A percentile compares a stretch with the other conserved stretches of the same genome.
These are phyloP conservation scores for Archilochus colubris DNA, from an alignment of 2,113 vertebrate species.

Conservation along the genomic window DNA sequence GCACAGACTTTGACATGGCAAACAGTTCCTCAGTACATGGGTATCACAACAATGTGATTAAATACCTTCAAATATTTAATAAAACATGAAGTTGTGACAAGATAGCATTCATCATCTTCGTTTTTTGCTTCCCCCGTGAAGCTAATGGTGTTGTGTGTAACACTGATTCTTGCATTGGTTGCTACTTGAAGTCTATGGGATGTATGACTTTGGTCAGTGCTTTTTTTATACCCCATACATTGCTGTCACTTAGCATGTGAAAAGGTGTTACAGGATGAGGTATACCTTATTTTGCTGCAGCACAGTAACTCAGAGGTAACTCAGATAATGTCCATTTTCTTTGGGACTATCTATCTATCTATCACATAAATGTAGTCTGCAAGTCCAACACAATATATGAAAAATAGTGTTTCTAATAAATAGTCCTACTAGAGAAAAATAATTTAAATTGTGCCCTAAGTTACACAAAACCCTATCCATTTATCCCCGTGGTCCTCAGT, in stretches of 20 bases:
- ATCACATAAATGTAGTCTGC: background rate
- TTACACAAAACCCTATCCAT: background rate
- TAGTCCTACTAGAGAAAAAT: background rate
- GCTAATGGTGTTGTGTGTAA: background rate
- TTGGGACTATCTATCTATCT: background rate
- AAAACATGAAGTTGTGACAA: background rate
- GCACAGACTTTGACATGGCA: background rate
- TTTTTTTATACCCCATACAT: background rate
- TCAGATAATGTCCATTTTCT: background rate
- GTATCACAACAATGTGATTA: background rate
- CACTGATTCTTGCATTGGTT: background rate
- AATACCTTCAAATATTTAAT: background rate
- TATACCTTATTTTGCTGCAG: background rate
- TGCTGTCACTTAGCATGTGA: background rate
- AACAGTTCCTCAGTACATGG: background rate
- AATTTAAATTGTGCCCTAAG: background rate
- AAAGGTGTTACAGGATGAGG: background rate
- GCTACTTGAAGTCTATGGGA: background rate
- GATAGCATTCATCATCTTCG: background rate
- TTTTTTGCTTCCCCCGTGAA: background rate
- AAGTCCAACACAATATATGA: background rate
- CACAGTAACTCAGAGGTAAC: background rate
- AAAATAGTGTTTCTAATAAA: slow-evolving; percentile 2
- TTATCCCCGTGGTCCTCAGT: background rate
- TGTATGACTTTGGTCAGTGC: background rate